These are phyloP conservation scores for Glaucidium brasilianum DNA, from an alignment of 2,113 vertebrate genomes.

Conservation along the genomic window DNA sequence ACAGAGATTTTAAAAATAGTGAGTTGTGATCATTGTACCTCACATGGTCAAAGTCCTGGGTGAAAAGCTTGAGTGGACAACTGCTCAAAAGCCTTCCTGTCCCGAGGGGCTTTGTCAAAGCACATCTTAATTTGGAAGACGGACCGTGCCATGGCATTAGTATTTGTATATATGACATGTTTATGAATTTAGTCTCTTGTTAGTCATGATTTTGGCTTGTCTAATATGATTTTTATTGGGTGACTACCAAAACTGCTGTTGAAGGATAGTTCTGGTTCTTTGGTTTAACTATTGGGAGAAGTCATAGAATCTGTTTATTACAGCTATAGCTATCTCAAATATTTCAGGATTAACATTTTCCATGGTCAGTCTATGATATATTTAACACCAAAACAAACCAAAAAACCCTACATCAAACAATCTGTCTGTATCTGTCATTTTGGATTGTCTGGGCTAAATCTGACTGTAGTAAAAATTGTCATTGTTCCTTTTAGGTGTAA, in stretches of 20 bases:
- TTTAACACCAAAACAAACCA: background rate
- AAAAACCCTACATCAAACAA: background rate
- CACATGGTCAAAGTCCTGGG: background rate
- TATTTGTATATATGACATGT: conserved; percentile 59
- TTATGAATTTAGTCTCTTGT: conserved; percentile 59
- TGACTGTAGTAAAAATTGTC: background rate
- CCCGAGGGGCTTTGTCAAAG: background rate
- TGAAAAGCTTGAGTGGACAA: background rate
- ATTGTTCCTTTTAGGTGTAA: background rate
- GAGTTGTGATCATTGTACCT: background rate
- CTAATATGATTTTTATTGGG: conserved; percentile 55
- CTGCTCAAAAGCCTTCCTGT: background rate
- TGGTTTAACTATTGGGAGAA: background rate
- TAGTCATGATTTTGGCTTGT: conserved; percentile 71
- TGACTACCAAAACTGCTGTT: conserved; percentile 63
- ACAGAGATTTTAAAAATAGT: background rate
- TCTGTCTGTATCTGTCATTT: background rate
- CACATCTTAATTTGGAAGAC: background rate
- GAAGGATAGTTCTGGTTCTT: conserved; percentile 42
- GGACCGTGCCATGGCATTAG: conserved; percentile 33
- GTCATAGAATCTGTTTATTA: background rate
- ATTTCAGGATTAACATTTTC: background rate
- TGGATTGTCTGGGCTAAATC: background rate
- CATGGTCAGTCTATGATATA: background rate
- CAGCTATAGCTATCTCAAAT: background rate